Evolutionary conservation across 2,113 vertebrate genomes (phyloP), one percentile per base, ranked within the genome.

Genomic region (Podiceps cristatus): DNA sequence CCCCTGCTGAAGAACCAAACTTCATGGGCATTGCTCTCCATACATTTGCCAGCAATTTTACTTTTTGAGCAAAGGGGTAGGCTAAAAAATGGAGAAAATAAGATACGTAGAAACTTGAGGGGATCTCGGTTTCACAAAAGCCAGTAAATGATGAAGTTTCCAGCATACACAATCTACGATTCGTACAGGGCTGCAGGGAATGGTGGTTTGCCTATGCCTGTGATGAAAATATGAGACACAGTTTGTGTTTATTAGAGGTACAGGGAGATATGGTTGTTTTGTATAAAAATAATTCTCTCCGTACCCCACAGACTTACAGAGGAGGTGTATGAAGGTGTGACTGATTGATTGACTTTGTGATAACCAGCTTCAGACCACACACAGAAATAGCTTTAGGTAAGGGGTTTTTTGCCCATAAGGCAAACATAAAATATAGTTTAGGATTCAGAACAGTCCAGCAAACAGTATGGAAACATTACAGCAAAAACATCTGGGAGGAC

Each of bases 311-410:
- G 64, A 35, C 23, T 55, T 74, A 78, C 29, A 71, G 68, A 64
- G 64, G 55, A 74, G 74, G 18, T 68, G 29, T 68, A 29, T 58
- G 56, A 78, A 89, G 63, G 52, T 81, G 79, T 91, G 68, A 86
- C 86, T 84, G 86, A 84, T 75, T 58, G 76, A 63, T 75, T 58
- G 76, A 63, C 73, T 92, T 89, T 6, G 4, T 1, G 76, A 93
- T 91, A 86, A 81, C 33, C 58, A 78, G 24, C 73, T 77, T 95
- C 83, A 68, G 88, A 84, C 73, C 88, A 80, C 88, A 93, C 79
- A 72, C 47, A 71, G 33, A 13, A 88, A 63, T 40, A 56, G 7
- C 35, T 86, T 77, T 60, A 81, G 60, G 56, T 33, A 28, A 67
- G 28, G 31, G 5, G 2, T 2, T 5, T 81, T 75, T 60, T 74